phyloP scores from a whole-genome alignment of 2,888 invertebrate genomes.

The Plebejus anna region DNA sequence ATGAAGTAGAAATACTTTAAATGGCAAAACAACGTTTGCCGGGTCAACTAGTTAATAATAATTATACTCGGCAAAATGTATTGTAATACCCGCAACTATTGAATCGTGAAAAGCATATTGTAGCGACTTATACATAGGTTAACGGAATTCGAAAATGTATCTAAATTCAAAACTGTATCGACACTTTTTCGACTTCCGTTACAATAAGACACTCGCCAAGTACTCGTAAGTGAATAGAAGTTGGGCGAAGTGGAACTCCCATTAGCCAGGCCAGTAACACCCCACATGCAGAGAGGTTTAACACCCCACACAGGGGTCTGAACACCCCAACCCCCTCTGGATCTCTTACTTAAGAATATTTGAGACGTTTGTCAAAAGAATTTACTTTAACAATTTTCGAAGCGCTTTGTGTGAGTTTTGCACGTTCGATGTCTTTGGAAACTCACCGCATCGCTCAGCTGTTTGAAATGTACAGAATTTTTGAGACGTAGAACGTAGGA shows the following conservation, averaged over 20 bases:
- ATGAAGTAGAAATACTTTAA: no score
- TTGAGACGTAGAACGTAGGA: background rate
- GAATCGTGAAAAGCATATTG: no score
- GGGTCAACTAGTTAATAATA: no score
- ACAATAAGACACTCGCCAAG: constrained; percentile 12
- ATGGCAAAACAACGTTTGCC: no score
- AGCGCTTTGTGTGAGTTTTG: constrained; percentile 5
- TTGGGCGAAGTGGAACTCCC: constrained; percentile 30
- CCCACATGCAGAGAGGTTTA: background rate
- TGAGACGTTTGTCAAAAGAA: constrained; percentile 25
- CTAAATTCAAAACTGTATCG: background rate
- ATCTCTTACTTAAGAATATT: constrained; percentile 28
- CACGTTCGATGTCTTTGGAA: background rate
- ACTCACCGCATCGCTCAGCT: background rate
- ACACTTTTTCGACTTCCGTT: background rate
- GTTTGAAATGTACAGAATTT: background rate
- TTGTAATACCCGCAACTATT: no score
- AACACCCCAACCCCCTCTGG: background rate
- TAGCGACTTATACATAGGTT: background rate
- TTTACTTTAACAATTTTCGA: constrained; percentile 22
- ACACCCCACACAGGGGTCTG: constrained; percentile 5
- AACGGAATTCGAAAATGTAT: background rate
- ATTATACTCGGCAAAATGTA: no score
- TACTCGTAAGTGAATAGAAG: constrained; percentile 32
- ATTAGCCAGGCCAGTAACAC: constrained; percentile 26